Percentiles rank a stretch among this genome's conserved stretches.
Evolutionary conservation across 23 tunicate species (phyloP).

Genomic region (Trididemnum clinides): DNA sequence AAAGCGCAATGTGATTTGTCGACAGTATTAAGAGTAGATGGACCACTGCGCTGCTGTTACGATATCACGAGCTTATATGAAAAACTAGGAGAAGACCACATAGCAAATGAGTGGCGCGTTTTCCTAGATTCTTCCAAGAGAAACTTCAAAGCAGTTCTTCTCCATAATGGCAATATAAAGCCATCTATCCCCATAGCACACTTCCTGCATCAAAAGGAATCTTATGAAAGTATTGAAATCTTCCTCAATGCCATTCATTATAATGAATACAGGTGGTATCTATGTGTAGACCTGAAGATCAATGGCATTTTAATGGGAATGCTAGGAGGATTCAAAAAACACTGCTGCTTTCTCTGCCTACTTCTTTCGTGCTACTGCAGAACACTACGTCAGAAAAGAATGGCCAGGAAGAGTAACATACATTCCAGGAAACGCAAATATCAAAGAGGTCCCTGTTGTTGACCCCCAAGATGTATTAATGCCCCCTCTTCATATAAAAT

Average conservation of each 20-base stretch:
- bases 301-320: constrained; percentile 20
- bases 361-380: constrained; percentile 41
- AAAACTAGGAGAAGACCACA: constrained; percentile 36
- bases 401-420: constrained; percentile 35
- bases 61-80: constrained; percentile 5
- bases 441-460: background rate
- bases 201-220: constrained; percentile 23
- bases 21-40: constrained; percentile 39
- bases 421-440: constrained; percentile 17
- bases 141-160: constrained; percentile 41
- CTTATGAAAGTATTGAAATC: constrained; percentile 36
- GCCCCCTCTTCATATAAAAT: constrained; percentile 30
- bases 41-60: constrained; percentile 36
- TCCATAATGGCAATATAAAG: constrained; percentile 39
- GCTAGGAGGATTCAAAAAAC: constrained; percentile 31
- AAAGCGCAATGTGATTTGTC: constrained; percentile 23
- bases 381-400: constrained; percentile 31
- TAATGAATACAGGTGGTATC: constrained; percentile 24
- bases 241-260: constrained; percentile 22
- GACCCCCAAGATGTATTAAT: constrained; percentile 5
- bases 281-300: constrained; percentile 39
- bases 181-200: constrained; percentile 15
- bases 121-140: constrained; percentile 42
- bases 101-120: constrained; percentile 29
- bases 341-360: constrained; percentile 45